These are phyloP conservation scores for Acrossocheilus wenchowensis DNA, from an alignment of 2,797 vertebrate species.

Conservation along the genomic window DNA sequence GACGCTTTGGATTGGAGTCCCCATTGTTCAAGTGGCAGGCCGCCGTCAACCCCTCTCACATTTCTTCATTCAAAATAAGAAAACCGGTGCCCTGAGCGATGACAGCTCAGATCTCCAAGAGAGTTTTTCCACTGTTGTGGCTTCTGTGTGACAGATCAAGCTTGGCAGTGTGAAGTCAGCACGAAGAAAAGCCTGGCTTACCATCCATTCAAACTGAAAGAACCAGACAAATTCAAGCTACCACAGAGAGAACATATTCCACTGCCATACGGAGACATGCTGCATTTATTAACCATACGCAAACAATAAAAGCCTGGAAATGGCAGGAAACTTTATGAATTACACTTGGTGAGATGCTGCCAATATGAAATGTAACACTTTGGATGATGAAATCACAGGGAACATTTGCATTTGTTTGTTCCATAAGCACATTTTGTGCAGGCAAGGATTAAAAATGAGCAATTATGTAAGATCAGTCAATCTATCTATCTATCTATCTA, in stretches of 20 bases:
- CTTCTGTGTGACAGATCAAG: conserved; percentile 39
- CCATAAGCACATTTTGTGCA: conserved; percentile 23
- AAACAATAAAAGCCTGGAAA: conserved; percentile 33
- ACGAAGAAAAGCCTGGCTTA: background rate
- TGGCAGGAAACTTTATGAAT: conserved; percentile 23
- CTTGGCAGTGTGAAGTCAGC: conserved; percentile 17
- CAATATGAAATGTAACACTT: conserved; percentile 29
- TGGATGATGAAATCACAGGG: conserved; percentile 22
- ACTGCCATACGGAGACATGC: background rate
- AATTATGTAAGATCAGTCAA: background rate
- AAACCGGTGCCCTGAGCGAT: background rate
- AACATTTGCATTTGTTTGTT: conserved; percentile 28
- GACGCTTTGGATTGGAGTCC: conserved; percentile 18
- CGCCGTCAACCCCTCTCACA: background rate
- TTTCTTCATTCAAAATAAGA: conserved; percentile 38
- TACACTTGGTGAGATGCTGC: background rate
- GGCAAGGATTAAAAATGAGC: background rate
- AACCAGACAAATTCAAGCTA: background rate
- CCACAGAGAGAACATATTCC: background rate
- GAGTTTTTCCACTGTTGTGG: conserved; percentile 31
- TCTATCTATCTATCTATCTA: background rate
- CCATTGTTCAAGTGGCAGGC: conserved; percentile 34
- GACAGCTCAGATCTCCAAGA: conserved; percentile 23
- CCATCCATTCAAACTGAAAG: background rate
- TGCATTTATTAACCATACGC: conserved; percentile 9